Conservation (phyloP, 64 coral and sea anemone species). For the Orbicella faveolata region DNA sequence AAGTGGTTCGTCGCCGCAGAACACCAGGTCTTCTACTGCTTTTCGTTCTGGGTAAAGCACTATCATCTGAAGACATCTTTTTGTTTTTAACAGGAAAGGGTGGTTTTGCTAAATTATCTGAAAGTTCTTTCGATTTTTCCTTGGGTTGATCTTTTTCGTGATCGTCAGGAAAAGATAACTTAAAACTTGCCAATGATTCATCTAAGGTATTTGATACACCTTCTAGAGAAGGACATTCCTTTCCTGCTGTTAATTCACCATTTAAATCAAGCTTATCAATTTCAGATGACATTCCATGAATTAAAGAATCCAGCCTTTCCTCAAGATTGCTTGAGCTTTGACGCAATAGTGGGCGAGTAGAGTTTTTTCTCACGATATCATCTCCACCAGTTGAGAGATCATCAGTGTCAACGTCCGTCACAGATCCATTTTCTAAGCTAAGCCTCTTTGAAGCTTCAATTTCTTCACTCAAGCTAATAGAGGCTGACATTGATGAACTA, state of each 20-base stretch:
- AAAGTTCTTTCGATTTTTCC: constrained; percentile 13
- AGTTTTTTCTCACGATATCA: background rate
- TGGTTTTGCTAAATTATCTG: constrained; percentile 37
- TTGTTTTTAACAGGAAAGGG: constrained; percentile 47
- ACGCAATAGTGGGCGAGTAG: background rate
- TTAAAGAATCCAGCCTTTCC: constrained; percentile 77
- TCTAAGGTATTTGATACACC: background rate
- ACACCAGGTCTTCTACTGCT: constrained; percentile 9
- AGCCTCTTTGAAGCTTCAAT: constrained; percentile 35
- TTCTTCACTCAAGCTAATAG: constrained; percentile 68
- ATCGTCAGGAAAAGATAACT: background rate
- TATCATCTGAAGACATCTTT: constrained; percentile 34
- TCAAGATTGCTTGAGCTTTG: constrained; percentile 60
- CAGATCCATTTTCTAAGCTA: constrained; percentile 24
- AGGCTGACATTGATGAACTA: constrained; percentile 73
- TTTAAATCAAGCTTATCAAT: background rate
- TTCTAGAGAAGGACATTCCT: background rate
- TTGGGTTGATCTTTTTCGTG: background rate
- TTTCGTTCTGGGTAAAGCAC: constrained; percentile 13
- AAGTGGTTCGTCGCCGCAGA: constrained; percentile 55
- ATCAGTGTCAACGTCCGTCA: constrained; percentile 45
- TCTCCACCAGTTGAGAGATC: background rate
- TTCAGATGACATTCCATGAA: constrained; percentile 37
- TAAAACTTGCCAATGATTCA: constrained; percentile 21
- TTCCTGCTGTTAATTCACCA: background rate